Evolutionary conservation across 2,113 vertebrate genomes (phyloP).

Genomic region (Henicopernis longicauda): DNA sequence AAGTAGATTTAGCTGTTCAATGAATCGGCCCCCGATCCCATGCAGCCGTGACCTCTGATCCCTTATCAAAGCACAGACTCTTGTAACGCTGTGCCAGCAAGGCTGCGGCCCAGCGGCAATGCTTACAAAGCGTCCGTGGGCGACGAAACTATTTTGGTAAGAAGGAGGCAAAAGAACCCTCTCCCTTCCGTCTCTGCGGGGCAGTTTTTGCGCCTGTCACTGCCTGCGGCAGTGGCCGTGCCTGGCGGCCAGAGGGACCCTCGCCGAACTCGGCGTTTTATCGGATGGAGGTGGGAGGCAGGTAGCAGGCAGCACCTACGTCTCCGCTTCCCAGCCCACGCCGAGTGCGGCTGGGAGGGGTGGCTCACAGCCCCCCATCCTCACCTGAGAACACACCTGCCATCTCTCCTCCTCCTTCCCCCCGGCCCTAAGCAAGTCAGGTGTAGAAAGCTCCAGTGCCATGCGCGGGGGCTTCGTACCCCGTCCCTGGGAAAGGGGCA

Average conservation of each 20-base stretch:
- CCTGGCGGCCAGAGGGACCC: background rate
- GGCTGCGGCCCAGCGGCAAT: background rate
- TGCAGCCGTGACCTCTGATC: background rate
- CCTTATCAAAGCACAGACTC: background rate
- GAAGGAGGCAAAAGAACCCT: background rate
- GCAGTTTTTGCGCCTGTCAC: background rate
- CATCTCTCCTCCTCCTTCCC: background rate
- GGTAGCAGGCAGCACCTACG: background rate
- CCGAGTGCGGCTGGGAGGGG: background rate
- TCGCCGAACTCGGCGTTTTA: background rate
- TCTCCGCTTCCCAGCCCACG: background rate
- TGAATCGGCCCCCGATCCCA: background rate
- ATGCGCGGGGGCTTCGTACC: rapidly evolving
- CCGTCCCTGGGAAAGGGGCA: background rate
- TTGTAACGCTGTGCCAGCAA: background rate
- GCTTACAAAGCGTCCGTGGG: background rate
- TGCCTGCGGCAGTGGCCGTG: background rate
- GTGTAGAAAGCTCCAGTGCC: background rate
- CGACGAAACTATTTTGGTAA: background rate
- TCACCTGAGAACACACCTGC: background rate
- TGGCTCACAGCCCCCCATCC: background rate
- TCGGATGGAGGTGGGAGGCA: background rate
- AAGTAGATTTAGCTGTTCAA: background rate
- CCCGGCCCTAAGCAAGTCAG: background rate
- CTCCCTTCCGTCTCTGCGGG: background rate